phyloP scores from a whole-genome alignment of 2,113 vertebrate species.

The Apodemus speciosus region DNA sequence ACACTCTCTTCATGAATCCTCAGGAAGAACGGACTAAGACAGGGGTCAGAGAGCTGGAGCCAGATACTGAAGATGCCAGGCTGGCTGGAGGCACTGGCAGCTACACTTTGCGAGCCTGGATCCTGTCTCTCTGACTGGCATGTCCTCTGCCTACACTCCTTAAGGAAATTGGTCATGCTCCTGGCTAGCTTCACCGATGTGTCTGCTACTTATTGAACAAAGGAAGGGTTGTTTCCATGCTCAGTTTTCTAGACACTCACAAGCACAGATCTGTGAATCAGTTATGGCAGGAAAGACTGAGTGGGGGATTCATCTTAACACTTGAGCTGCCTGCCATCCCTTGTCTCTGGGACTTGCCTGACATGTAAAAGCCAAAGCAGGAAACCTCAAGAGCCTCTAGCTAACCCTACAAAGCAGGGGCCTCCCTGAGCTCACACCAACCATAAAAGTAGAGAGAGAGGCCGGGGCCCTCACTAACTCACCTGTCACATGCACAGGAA shows the following conservation, averaged over 20 bases:
- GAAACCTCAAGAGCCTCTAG: neutral
- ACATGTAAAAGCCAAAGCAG: neutral
- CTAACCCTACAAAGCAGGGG: neutral
- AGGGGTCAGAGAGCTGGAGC: conserved; percentile 69
- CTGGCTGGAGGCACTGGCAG: conserved; percentile 25
- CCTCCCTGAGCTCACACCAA: neutral
- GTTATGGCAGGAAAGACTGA: neutral
- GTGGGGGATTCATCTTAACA: neutral
- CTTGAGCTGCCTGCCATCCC: neutral
- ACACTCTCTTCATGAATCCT: conserved; percentile 72
- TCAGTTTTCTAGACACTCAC: conserved; percentile 61
- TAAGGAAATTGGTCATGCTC: conserved; percentile 72
- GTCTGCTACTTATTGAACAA: conserved; percentile 68
- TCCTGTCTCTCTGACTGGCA: conserved; percentile 28
- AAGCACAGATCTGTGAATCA: conserved; percentile 56
- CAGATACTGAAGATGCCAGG: conserved; percentile 67
- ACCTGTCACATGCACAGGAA: neutral
- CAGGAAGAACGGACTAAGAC: conserved; percentile 75
- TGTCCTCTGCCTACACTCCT: conserved; percentile 57
- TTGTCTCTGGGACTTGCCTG: neutral
- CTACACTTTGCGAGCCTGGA: neutral
- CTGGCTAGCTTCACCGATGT: conserved; percentile 68
- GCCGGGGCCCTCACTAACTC: neutral
- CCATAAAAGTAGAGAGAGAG: neutral
- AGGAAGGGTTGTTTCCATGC: conserved; percentile 31